Base-by-base conservation (phyloP, 2,113 vertebrate species). In the Cheirogaleus medius region DNA sequence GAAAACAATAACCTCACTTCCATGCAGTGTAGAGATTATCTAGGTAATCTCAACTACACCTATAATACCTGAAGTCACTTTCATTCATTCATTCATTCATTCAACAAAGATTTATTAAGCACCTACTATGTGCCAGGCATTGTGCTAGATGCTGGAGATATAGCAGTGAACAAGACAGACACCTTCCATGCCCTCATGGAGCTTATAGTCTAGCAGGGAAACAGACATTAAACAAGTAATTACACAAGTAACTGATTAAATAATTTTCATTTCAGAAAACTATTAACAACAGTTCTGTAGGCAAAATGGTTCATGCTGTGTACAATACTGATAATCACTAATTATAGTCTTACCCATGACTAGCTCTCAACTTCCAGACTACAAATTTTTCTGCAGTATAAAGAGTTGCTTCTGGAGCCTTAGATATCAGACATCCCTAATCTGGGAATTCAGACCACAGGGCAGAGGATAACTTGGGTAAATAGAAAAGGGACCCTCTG, bases 91-190 rank as follows among this genome's bases (percentile, higher is more conserved):
- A 82, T 52, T 90, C 76, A 77, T 64, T 96, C 90, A 92, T 54
- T 88, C 87, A 80, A 39, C 83, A 84, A 92, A 88, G 71, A 73
- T 76, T 73, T 86, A 91, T 80, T 90, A 92, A 95, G 76, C 80
- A 96, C 71, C 91, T 87, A 90, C 83, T 94, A n/a, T 68, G 68
- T 87, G 92, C 37, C 94, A 85, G 86, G 71, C 78, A 89, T 81
- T 91, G 66, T 93, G 80, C 88, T 87, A 96, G 96, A 97, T 71
- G 44, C 76, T 96, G 64, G 91, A 94, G 58, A 66, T 47, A 96
- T 3, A 96, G 89, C 96, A 95, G n/a, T 91, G 47, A 93, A 96
- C 64, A 92, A 87, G 94, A 96, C 25, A 91, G 80, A 92, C 60
- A 87, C 68, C 80, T 90, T 94, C 94, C 74, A 74, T 96, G 63